A percentile compares a stretch with the other conserved stretches of the same genome.
phyloP scores from a whole-genome alignment of 2,113 vertebrate genomes.

The Bubo blakistoni region DNA sequence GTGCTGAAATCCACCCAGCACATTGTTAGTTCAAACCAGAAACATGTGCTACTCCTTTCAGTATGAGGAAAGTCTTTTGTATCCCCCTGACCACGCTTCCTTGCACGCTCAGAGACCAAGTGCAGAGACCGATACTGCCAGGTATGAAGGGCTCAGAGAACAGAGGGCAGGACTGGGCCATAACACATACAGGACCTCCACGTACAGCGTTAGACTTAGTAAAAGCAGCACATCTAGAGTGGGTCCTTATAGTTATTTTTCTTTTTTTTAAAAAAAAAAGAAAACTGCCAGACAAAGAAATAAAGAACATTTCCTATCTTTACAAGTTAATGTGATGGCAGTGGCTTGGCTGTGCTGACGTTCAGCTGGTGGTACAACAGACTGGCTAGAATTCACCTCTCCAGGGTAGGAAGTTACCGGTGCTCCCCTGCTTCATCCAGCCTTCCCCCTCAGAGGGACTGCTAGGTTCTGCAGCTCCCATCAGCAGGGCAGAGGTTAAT shows the following conservation, averaged over 20 bases:
- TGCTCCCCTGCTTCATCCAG: background rate
- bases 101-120: too few relatives aligned
- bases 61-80: background rate
- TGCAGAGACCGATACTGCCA: rapidly evolving
- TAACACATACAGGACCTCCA: background rate
- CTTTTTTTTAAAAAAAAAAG: background rate
- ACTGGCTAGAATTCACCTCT: background rate
- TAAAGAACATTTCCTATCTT: background rate
- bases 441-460: background rate
- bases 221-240: background rate
- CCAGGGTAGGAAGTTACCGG: background rate
- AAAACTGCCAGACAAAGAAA: background rate
- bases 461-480: background rate
- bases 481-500: background rate
- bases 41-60: background rate
- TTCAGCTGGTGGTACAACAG: rapidly evolving
- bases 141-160: background rate
- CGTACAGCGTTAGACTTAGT: background rate
- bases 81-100: background rate
- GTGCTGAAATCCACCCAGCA: background rate
- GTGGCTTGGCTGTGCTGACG: background rate
- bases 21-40: background rate
- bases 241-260: background rate
- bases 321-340: background rate
- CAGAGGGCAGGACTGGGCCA: background rate